Base-by-base conservation (phyloP, 1,140 invertebrate genomes). In the Amyelois transitella region DNA sequence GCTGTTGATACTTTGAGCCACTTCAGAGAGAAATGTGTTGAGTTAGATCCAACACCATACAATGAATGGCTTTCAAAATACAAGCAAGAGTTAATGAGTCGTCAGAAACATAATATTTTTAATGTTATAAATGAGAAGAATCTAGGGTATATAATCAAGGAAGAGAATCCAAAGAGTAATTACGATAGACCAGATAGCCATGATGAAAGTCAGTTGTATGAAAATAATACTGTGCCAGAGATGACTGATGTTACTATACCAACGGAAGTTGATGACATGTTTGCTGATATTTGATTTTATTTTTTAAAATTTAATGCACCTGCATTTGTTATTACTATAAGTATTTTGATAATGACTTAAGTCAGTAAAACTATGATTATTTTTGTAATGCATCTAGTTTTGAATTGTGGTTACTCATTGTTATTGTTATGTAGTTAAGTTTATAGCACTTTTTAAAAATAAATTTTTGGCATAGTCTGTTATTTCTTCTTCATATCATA, bases 61-160 rank as follows among this genome's bases (percentile, higher is more conserved):
- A 89, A 89, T 53, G 69, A 69, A 56, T 89, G 87, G 88, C 19
- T 89, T 5, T 64, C 64, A 54, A 74, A 71, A 47, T 81, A 88
- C 20, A 86, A 82, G 67, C 53, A 47, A 18, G 66, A 70, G 28
- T 58, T 89, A 7, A 58, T 57, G 53, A 62, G 79, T 24, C 56
- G 64, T 43, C 78, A 80, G 24, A 82, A 79, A 52, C 52, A 64
- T 45, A 51, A 75, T 53, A 53, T 88, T 32, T 51, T 88, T 6
- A 51, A 76, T 22, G 44, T 77, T 5, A 70, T 89, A 18, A 64
- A 56, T 32, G 71, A 81, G 18, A 71, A 77, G 18, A 72, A 82
- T 43, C 57, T 87, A 45, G 66, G 72, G 50, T 77, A 78, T 56
- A 89, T 89, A 55, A 62, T 79, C 7, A 76, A 81, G 45, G 55